Base-by-base conservation (phyloP, 2,797 vertebrate genomes). In the Lutjanus argentimaculatus region DNA sequence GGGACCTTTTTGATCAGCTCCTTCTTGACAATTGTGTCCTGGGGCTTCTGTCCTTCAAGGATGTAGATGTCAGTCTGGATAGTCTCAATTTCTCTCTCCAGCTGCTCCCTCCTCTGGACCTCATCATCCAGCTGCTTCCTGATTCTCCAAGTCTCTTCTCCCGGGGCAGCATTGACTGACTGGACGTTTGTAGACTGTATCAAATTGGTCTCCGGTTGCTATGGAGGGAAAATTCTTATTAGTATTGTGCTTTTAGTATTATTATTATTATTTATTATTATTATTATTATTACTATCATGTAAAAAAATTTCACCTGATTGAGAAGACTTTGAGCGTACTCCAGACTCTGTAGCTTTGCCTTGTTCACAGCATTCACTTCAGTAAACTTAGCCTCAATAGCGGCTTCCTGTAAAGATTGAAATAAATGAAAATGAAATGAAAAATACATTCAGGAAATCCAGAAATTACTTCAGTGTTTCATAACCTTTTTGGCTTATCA, bases 321-420 rank as follows among this genome's bases (percentile, higher is more conserved):
- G 67, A 99, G 95, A 80, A 99, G 96, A 87, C 92, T 94, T 77
- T 98, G 97, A 1, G 97, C 95, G 2, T 97, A 99, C 91, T 99
- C 98, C 79, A 99, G 94, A 79, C 98, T 99, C 89, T 97, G 96
- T 76, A 98, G 87, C 85, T 93, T 96, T 90, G 98, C 98, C 57
- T 93, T 97, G 89, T 98, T 98, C 59, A 98, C 90, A 15, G 97
- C 97, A 0, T 95, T 98, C n/a, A 97, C 97, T 86, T 99, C 98
- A 0, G 98, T 97, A 84, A 98, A 99, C 88, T 96, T 98, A 7
- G 97, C 94, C 75, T 97, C 95, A 70, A 99, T 96, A 58, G 96
- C 93, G 48, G 96, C 95, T 96, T 99, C 98, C 98, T 99, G 87
- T 74, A 21, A 4, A 74, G n/a, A 82, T 67, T 21, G 0, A 70